Conservation (phyloP, 2,113 vertebrate genomes). For the Entomyzon cyanotis region DNA sequence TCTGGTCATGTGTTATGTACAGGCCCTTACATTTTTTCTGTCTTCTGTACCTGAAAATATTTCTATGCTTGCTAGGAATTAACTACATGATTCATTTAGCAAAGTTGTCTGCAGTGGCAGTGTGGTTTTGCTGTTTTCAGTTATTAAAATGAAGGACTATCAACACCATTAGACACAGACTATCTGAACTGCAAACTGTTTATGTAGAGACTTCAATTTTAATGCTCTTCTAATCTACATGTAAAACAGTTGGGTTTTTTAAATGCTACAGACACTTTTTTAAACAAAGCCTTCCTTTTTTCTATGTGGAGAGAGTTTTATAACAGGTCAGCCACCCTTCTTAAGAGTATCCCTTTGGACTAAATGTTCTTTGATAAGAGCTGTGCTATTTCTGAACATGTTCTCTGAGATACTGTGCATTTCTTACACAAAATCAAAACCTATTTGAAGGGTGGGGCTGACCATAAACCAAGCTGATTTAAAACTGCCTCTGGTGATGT, state of each 20-base stretch:
- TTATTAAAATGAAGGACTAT: neutral
- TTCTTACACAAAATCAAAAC: neutral
- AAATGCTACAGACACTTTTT: neutral
- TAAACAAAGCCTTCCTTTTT: neutral
- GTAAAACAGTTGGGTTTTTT: neutral
- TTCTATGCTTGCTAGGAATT: neutral
- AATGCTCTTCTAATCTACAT: neutral
- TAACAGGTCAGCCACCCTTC: neutral
- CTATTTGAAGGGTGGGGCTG: neutral
- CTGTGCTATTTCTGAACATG: neutral
- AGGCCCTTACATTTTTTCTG: neutral
- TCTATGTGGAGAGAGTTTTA: neutral
- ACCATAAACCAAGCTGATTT: neutral
- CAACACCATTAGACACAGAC: neutral
- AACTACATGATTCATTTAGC: neutral
- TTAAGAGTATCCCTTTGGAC: neutral
- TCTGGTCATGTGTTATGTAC: neutral
- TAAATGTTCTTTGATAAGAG: neutral
- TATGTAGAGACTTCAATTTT: neutral
- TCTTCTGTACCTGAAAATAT: neutral
- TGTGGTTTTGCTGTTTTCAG: neutral
- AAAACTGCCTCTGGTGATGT: neutral
- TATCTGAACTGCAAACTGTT: neutral
- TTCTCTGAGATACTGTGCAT: neutral
- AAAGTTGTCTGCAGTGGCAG: neutral